Percentiles rank a stretch among this genome's conserved stretches.
Conservation (phyloP, 2,113 vertebrate species). For the Pseudopipra pipra region DNA sequence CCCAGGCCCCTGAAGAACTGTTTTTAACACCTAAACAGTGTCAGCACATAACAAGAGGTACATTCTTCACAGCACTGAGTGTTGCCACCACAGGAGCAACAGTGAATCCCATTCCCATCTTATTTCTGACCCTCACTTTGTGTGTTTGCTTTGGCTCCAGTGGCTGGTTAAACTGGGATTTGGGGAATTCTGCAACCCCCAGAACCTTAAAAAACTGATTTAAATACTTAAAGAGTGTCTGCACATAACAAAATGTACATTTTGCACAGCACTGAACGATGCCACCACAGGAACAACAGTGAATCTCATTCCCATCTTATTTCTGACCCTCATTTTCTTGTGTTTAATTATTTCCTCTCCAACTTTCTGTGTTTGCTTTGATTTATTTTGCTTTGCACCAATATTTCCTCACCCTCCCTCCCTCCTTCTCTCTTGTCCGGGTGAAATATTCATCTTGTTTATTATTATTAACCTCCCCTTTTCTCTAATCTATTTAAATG, state of each 20-base stretch:
- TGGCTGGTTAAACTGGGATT: too few species aligned
- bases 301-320: neutral
- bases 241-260: neutral
- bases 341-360: too few species aligned
- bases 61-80: neutral
- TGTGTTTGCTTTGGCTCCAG: too few species aligned
- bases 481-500: constrained; percentile 39
- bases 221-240: too few species aligned
- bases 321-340: neutral
- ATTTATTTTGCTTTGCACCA: neutral
- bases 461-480: neutral
- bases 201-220: too few species aligned
- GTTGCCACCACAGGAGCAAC: neutral
- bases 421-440: neutral
- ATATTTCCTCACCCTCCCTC: neutral
- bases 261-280: neutral
- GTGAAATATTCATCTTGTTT: constrained; percentile 42
- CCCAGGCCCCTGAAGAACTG: too few species aligned
- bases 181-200: too few species aligned
- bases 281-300: neutral
- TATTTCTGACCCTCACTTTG: neutral
- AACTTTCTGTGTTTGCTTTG: neutral
- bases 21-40: too few species aligned
- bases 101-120: neutral
- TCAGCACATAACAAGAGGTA: too few species aligned